Evolutionary conservation across 2,888 invertebrate species (phyloP).

Genomic region (Perizoma flavofasciatum): DNA sequence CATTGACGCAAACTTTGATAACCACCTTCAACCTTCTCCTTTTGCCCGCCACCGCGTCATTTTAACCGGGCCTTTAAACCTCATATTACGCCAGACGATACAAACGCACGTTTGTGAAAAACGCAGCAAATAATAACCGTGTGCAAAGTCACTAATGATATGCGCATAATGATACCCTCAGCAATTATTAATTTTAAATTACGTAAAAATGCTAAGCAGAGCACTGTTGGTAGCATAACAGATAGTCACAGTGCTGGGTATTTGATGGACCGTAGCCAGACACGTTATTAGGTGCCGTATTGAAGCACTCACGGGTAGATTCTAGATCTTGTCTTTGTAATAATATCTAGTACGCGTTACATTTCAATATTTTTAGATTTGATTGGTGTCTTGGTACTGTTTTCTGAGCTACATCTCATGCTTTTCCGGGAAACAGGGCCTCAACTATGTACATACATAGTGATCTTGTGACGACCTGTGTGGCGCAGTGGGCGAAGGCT

Average conservation of each 20-base stretch:
- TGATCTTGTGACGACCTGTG: no score
- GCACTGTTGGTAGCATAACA: slow-evolving; percentile 30
- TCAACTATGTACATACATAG: no score
- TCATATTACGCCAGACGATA: background rate
- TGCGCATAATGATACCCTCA: slow-evolving; percentile 45
- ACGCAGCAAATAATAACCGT: slow-evolving; percentile 3
- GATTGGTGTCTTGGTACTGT: background rate
- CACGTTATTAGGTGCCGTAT: slow-evolving; percentile 21
- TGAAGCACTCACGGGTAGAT: slow-evolving; percentile 1
- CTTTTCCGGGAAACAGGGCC: no score
- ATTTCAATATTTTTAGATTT: slow-evolving; percentile 4
- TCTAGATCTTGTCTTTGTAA: slow-evolving; percentile 12
- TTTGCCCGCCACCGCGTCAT: no score
- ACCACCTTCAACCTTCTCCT: no score
- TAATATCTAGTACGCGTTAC: background rate
- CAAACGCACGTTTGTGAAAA: background rate
- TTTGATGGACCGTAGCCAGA: slow-evolving; percentile 44
- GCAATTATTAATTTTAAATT: slow-evolving; percentile 52
- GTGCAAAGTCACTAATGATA: slow-evolving; percentile 29
- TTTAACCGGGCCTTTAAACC: no score
- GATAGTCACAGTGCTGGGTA: slow-evolving; percentile 43
- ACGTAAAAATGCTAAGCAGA: slow-evolving; percentile 49
- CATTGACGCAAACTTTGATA: no score
- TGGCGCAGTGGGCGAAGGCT: no score
- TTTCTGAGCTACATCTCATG: background rate